A percentile compares a stretch with the other conserved stretches of the same genome.
Conservation (phyloP, 1,140 invertebrate genomes). For the Apis mellifera region Amel_HAv3.1 CM009943.2:495001-495500, state of each 20-base stretch:
- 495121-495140: not conserved
- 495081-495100: too few species aligned
- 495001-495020: not conserved
- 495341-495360: not conserved
- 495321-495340: not conserved
- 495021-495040: not conserved
- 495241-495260: not conserved
- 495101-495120: too few species aligned
- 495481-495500: not conserved
- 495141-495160: not conserved
- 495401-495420: not conserved
- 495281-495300: too few species aligned
- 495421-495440: not conserved
- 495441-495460: not conserved
- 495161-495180: not conserved
- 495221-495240: not conserved
- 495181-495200: not conserved
- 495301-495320: too few species aligned
- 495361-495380: not conserved
- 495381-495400: not conserved
- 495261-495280: not conserved
- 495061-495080: too few species aligned
- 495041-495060: too few species aligned
- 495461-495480: slow-evolving; percentile 1
- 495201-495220: not conserved